Evolutionary conservation across 92 coral and sea anemone genomes (phyloP), one percentile per base, ranked within the genome.

Genomic region (Zoanthus sansibaricus): DNA sequence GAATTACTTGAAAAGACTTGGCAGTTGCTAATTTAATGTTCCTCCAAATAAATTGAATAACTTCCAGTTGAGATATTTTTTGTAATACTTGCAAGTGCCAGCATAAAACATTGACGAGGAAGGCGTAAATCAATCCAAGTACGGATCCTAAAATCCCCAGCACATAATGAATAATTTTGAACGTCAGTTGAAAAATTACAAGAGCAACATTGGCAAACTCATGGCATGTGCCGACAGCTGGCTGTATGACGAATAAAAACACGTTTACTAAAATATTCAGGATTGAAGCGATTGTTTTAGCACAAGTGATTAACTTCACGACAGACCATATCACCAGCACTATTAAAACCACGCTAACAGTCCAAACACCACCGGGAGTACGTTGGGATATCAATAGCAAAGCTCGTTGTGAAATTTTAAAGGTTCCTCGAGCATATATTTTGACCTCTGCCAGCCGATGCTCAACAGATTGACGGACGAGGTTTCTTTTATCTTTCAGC

Each of bases 161-260:
- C 20, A 46, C 62, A 6, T 18, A 47, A n/a, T 47, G 30, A 45
- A 80, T 11, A 21, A 66, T 2, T 32, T 49, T 21, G 14, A 80
- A 71, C 45, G 21, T 21, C 62, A 66, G 21, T 7, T 64, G 74
- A 13, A 31, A 80, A 20, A 67, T 13, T 18, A 18, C 45, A 2
- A 80, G 25, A 3, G 56, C 25, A 9, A 66, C 20, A 48, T 66
- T 80, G 48, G 73, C 44, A 66, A 80, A 10, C 45, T 80, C 85
- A 80, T 9, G 47, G 47, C 85, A 66, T 12, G 85, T 80, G 59
- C 85, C 66, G 85, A 66, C 59, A 6, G 85, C 85, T 66, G 85
- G 85, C 47, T 80, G 85, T n/a, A 67, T 6, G 47, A 80, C 47
- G 44, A 80, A 66, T 15, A 66, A 1, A 46, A 64, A 12, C 6